Evolutionary conservation across 2,113 vertebrate genomes (phyloP).

Genomic region (Vulpes ferrilata): DNA sequence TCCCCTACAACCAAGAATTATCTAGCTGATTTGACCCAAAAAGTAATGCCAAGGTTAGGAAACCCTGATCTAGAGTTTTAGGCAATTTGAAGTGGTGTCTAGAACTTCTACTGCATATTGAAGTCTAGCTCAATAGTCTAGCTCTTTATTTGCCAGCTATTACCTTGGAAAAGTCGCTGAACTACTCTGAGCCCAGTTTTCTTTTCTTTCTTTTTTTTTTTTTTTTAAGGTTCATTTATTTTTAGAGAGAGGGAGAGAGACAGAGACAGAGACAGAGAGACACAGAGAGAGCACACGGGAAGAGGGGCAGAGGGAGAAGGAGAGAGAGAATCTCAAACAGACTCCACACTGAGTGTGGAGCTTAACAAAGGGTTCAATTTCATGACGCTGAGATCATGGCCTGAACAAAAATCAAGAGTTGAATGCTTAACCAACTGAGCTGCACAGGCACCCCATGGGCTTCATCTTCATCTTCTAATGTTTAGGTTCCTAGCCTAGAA

Average conservation of each 20-base stretch:
- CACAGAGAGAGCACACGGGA: too few species aligned
- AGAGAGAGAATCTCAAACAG: not conserved
- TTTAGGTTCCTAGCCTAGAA: not conserved
- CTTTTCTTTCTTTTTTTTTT: not conserved
- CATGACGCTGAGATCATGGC: not conserved
- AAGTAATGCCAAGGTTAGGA: not conserved
- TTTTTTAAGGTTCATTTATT: not conserved
- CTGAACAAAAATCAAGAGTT: not conserved
- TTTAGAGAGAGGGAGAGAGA: not conserved
- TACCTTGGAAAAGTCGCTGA: not conserved
- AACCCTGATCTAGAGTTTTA: not conserved
- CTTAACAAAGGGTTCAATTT: not conserved
- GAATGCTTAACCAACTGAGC: not conserved
- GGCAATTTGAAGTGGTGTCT: not conserved
- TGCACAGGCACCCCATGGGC: not conserved
- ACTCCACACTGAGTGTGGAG: not conserved
- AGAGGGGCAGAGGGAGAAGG: not conserved
- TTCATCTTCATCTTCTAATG: not conserved
- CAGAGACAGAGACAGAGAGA: too few species aligned
- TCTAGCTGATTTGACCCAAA: not conserved
- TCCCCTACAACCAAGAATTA: not conserved
- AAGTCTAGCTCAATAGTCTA: not conserved
- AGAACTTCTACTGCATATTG: not conserved
- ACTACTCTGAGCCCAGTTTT: not conserved
- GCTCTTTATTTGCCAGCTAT: not conserved